These are phyloP conservation scores for Hydractinia echinata DNA, from an alignment of 30 jellyfish, hydroid and myxozoan genomes.

Conservation along the genomic window DNA sequence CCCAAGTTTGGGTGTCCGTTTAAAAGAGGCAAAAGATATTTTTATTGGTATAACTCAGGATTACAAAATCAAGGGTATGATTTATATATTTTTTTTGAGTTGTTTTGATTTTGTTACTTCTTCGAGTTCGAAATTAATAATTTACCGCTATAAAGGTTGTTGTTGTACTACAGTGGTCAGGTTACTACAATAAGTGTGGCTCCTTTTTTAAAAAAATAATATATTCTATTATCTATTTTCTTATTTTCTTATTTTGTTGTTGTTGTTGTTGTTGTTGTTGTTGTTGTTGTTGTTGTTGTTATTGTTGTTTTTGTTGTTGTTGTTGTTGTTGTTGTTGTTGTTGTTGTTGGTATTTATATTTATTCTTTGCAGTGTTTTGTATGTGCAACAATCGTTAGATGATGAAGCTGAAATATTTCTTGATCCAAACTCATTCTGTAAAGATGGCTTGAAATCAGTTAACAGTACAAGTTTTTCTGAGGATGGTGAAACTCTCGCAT, in stretches of 20 bases:
- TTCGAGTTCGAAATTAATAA: too few species aligned
- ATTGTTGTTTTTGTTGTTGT: too few species aligned
- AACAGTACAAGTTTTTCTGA: constrained; percentile 51
- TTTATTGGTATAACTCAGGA: constrained; percentile 75
- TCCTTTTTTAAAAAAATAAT: neutral
- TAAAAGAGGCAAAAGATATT: constrained; percentile 54
- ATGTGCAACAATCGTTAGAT: constrained; percentile 54
- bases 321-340: too few species aligned
- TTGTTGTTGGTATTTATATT: too few species aligned
- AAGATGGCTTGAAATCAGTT: constrained; percentile 62
- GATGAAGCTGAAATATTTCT: constrained; percentile 59
- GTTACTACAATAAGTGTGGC: too few species aligned
- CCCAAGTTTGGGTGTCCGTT: constrained; percentile 84
- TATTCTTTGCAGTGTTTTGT: constrained; percentile 45
- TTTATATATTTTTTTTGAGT: neutral
- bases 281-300: too few species aligned
- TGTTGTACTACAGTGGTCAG: too few species aligned
- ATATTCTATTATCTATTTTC: neutral
- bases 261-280: too few species aligned
- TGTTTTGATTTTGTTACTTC: too few species aligned
- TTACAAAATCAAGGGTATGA: constrained; percentile 73
- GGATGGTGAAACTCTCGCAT: constrained; percentile 68
- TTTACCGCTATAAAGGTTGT: too few species aligned
- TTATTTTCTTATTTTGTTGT: too few species aligned
- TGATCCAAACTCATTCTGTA: constrained; percentile 68